Evolutionary conservation across 2,888 invertebrate species (phyloP).

Genomic region (Mimas tiliae): DNA sequence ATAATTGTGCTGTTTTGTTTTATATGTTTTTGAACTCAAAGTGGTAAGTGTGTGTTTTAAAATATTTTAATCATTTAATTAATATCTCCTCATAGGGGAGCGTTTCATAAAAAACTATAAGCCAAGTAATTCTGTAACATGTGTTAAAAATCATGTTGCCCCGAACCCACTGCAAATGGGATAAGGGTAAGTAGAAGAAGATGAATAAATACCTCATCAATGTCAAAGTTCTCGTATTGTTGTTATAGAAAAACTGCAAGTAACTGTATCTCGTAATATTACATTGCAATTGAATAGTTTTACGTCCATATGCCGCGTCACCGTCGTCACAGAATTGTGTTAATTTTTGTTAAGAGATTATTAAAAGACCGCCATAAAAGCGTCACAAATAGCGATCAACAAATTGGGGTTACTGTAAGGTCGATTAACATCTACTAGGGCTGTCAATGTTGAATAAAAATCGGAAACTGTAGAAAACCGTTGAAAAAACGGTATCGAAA

Average conservation of each 20-base stretch:
- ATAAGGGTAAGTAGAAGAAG: too few species aligned
- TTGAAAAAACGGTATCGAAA: neutral
- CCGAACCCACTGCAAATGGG: too few species aligned
- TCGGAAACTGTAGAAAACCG: neutral
- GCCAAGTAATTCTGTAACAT: too few species aligned
- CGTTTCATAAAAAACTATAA: too few species aligned
- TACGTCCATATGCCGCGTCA: slow-evolving; percentile 52
- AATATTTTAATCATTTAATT: too few species aligned
- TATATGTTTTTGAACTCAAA: neutral
- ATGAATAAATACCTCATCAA: too few species aligned
- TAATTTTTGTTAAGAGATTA: slow-evolving; percentile 73
- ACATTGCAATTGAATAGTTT: neutral
- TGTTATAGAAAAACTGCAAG: neutral
- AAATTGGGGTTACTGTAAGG: slow-evolving; percentile 72
- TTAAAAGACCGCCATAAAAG: slow-evolving; percentile 70
- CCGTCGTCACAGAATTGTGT: slow-evolving; percentile 61
- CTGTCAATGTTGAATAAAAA: slow-evolving; percentile 35
- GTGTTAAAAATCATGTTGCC: too few species aligned
- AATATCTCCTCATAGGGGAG: too few species aligned
- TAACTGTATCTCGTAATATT: neutral
- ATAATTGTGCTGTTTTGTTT: neutral
- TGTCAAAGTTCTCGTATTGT: neutral
- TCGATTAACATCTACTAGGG: slow-evolving; percentile 59
- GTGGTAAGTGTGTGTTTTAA: neutral
- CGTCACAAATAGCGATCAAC: slow-evolving; percentile 57